These are phyloP conservation scores for Elaphurus davidianus DNA, from an alignment of 2,113 vertebrate species.

Conservation along the genomic window DNA sequence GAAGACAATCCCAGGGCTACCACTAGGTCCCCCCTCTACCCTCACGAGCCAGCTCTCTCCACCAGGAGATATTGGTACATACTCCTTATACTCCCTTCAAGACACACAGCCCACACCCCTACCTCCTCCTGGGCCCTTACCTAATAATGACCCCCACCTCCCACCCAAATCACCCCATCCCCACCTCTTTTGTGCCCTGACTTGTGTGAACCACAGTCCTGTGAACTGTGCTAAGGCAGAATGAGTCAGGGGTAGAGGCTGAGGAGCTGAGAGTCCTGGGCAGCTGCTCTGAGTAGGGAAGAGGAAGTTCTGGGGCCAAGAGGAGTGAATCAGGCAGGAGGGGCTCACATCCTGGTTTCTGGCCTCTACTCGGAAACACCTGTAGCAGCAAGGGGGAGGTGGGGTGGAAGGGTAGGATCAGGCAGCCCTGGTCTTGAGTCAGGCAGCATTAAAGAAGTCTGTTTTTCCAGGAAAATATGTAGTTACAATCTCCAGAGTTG, in stretches of 20 bases:
- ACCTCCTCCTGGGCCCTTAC: background rate
- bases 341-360: background rate
- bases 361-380: background rate
- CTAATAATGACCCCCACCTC: background rate
- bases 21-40: background rate
- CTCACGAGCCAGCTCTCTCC: background rate
- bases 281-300: background rate
- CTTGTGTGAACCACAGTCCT: conserved; percentile 55
- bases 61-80: background rate
- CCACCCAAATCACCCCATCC: background rate
- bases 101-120: background rate
- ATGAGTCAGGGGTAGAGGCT: conserved; percentile 48
- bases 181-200: background rate
- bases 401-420: background rate
- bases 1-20: background rate
- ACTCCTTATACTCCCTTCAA: background rate
- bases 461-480: background rate
- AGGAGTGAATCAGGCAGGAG: conserved; percentile 33
- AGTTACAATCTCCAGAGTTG: background rate
- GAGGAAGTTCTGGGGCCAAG: background rate
- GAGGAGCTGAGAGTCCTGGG: background rate
- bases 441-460: background rate
- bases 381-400: accelerated
- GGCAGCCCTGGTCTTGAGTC: too few relatives aligned
- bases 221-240: background rate